Percentiles rank a stretch among this genome's conserved stretches.
These are phyloP conservation scores for Phenganax stokvisi DNA, from an alignment of 92 coral and sea anemone genomes.

Conservation along the genomic window DNA sequence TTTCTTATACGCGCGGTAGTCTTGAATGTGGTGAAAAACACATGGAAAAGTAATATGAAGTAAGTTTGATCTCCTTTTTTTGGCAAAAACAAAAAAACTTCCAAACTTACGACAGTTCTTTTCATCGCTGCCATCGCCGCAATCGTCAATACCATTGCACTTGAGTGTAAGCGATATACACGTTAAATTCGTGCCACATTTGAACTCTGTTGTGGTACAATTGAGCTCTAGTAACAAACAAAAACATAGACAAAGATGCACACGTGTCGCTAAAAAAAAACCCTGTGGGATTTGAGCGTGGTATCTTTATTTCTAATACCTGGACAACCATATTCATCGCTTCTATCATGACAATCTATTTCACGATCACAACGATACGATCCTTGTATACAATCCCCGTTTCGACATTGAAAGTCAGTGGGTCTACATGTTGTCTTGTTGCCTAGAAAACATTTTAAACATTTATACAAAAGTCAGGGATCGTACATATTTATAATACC, in stretches of 20 bases:
- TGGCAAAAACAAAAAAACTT: slow-evolving; percentile 9
- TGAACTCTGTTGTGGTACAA: slow-evolving; percentile 12
- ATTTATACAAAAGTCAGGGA: background rate
- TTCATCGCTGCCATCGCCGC: slow-evolving; percentile 29
- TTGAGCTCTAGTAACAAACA: background rate
- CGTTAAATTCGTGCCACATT: slow-evolving; percentile 22
- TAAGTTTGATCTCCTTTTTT: no score
- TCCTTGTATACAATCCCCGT: slow-evolving; percentile 69
- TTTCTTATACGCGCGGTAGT: no score
- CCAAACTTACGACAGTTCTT: slow-evolving; percentile 24
- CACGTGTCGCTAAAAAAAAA: background rate
- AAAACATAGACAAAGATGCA: background rate
- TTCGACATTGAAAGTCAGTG: slow-evolving; percentile 58
- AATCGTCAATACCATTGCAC: slow-evolving; percentile 22
- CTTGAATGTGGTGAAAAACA: no score
- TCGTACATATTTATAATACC: background rate
- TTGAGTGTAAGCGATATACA: slow-evolving; percentile 18
- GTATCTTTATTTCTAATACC: background rate
- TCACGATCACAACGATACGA: slow-evolving; percentile 39
- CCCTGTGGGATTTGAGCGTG: no score
- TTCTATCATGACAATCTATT: slow-evolving; percentile 71
- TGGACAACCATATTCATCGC: slow-evolving; percentile 31
- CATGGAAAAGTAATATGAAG: no score
- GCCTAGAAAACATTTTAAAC: background rate
- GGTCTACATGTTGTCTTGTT: slow-evolving; percentile 22